Percentiles rank a stretch among this genome's conserved stretches.
These are phyloP conservation scores for Cebidichthys violaceus DNA, from an alignment of 2,113 vertebrate species.

Conservation along the genomic window DNA sequence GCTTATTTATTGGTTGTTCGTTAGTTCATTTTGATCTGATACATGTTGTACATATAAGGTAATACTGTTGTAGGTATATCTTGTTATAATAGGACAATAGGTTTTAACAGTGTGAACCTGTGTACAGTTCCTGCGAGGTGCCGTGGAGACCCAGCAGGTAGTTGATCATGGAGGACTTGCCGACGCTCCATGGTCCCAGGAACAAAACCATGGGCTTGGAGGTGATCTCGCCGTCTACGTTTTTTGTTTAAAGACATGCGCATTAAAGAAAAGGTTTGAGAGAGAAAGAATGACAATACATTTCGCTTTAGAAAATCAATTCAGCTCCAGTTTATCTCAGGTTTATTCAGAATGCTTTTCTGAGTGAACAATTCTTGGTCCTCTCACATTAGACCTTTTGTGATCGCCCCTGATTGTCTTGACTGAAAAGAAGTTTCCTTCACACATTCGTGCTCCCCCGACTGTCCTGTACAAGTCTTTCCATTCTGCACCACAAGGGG, in stretches of 20 bases:
- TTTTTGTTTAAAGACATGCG: neutral
- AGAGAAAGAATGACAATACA: neutral
- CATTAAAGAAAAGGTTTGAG: neutral
- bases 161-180: constrained; percentile 99
- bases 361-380: neutral
- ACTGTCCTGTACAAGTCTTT: constrained; percentile 9
- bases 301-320: neutral
- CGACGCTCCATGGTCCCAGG: constrained; percentile 97
- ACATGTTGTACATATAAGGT: neutral
- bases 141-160: constrained; percentile 94
- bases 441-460: neutral
- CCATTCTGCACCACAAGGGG: constrained; percentile 60
- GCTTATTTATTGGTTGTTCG: neutral
- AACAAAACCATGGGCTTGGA: constrained; percentile 99
- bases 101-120: constrained; percentile 83
- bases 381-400: neutral
- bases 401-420: neutral
- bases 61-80: too few species aligned
- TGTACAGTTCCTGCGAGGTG: constrained; percentile 93
- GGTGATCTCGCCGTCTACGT: constrained; percentile 93
- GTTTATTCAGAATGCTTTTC: neutral
- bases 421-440: neutral
- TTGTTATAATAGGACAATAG: neutral
- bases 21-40: neutral
- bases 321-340: neutral